Evolutionary conservation across 2,113 vertebrate species (phyloP).

Genomic region (Sakesphorus luctuosus): DNA sequence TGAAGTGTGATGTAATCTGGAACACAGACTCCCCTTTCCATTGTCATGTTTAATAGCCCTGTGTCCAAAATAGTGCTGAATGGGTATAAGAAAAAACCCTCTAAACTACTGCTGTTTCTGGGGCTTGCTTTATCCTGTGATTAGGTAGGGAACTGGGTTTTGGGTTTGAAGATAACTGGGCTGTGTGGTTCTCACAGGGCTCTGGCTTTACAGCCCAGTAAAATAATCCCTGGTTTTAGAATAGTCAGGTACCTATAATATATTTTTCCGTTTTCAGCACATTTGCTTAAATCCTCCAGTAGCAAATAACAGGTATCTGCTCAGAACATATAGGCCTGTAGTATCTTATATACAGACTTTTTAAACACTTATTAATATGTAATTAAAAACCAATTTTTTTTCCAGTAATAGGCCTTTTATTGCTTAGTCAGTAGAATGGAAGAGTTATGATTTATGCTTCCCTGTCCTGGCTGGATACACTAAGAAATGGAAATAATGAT

Average conservation of each 20-base stretch:
- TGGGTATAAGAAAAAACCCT: neutral
- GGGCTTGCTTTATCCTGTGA: neutral
- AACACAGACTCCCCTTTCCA: neutral
- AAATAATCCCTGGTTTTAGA: neutral
- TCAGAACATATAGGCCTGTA: neutral
- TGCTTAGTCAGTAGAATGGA: constrained; percentile 8
- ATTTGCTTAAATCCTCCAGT: neutral
- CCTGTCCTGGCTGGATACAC: neutral
- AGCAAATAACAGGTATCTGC: neutral
- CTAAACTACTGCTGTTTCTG: neutral
- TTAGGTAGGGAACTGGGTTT: neutral
- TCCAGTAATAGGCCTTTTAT: neutral
- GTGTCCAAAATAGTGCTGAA: neutral
- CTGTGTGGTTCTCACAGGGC: neutral
- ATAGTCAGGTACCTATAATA: neutral
- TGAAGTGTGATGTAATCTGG: neutral
- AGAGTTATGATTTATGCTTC: constrained; percentile 8
- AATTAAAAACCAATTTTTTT: neutral
- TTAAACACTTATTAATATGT: neutral
- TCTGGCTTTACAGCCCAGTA: neutral
- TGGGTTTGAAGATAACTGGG: neutral
- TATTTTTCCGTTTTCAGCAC: neutral
- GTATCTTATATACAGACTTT: neutral
- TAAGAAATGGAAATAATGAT: constrained; percentile 60
- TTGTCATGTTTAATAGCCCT: neutral